Percentiles rank a stretch among this genome's conserved stretches.
Conservation (phyloP, 2,797 vertebrate species). For the Muraenolepis orangiensis region DNA sequence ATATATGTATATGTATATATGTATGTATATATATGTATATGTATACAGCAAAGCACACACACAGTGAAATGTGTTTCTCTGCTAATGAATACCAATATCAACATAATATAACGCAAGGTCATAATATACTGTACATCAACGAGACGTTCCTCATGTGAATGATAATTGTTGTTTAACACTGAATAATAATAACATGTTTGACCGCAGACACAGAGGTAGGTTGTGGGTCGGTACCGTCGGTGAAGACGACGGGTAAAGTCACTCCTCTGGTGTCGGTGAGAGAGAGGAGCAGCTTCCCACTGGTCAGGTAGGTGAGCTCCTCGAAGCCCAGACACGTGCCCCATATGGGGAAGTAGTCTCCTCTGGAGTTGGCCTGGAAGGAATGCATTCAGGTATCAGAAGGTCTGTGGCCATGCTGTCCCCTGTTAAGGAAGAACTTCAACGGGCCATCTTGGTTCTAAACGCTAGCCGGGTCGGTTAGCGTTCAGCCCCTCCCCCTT, state of each 20-base stretch:
- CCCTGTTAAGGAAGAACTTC: background rate
- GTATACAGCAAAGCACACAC: too few relatives aligned
- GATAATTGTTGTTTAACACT: background rate
- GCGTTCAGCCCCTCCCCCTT: too few relatives aligned
- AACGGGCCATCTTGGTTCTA: background rate
- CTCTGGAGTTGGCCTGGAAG: constrained; percentile 76
- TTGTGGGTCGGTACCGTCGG: constrained; percentile 64
- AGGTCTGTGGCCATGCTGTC: too few relatives aligned
- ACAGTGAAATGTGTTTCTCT: too few relatives aligned
- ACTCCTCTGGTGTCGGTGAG: constrained; percentile 72
- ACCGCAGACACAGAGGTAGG: background rate
- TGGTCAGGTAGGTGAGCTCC: constrained; percentile 78
- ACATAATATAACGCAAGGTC: background rate
- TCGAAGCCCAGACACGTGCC: constrained; percentile 93
- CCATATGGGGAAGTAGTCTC: constrained; percentile 93
- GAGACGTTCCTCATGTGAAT: background rate
- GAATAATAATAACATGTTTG: background rate
- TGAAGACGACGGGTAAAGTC: constrained; percentile 82
- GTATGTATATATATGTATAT: too few relatives aligned
- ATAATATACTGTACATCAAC: background rate
- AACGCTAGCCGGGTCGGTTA: background rate
- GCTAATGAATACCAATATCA: too few relatives aligned
- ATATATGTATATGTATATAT: too few relatives aligned
- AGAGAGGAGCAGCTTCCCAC: constrained; percentile 68
- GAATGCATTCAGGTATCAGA: background rate